A percentile compares a stretch with the other conserved stretches of the same genome.
Evolutionary conservation across 2,797 vertebrate species (phyloP).

Genomic region (Neoniphon sammara): DNA sequence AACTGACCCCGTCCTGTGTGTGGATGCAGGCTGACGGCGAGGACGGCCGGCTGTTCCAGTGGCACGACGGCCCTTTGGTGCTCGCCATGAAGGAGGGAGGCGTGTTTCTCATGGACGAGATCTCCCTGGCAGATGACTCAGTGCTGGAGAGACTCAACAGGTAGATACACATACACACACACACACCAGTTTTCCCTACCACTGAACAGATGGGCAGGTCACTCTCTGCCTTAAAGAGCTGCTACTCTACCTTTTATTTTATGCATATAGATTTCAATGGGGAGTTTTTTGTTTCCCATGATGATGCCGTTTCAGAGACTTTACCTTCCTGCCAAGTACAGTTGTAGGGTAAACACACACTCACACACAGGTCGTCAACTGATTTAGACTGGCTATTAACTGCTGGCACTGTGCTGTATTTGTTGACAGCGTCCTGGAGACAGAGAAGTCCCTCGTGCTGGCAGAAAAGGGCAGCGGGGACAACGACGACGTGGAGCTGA

Average conservation of each 20-base stretch:
- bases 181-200: neutral
- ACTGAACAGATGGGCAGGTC: too few species aligned
- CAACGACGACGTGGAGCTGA: constrained; percentile 88
- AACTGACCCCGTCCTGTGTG: neutral
- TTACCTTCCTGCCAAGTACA: too few species aligned
- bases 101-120: constrained; percentile 96
- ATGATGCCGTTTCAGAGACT: too few species aligned
- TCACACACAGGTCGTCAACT: neutral
- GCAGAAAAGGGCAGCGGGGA: constrained; percentile 95
- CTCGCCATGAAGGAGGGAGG: constrained; percentile 92
- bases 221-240: too few species aligned
- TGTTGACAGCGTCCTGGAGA: constrained; percentile 90
- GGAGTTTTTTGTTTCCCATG: too few species aligned
- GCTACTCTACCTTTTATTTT: too few species aligned
- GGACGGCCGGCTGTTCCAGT: constrained; percentile 89
- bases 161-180: constrained; percentile 70
- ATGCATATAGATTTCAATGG: too few species aligned
- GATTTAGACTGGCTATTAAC: neutral
- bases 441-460: constrained; percentile 90
- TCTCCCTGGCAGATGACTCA: constrained; percentile 96
- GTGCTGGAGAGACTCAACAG: constrained; percentile 98
- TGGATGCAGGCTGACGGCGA: constrained; percentile 81
- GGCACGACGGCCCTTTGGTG: constrained; percentile 95
- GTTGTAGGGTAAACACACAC: too few species aligned
- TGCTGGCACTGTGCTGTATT: constrained; percentile 6